Percentiles rank a stretch among this genome's conserved stretches.
These are phyloP conservation scores for Lordiphosa clarofinis DNA, from an alignment of 1,140 invertebrate genomes.

Conservation along the genomic window DNA sequence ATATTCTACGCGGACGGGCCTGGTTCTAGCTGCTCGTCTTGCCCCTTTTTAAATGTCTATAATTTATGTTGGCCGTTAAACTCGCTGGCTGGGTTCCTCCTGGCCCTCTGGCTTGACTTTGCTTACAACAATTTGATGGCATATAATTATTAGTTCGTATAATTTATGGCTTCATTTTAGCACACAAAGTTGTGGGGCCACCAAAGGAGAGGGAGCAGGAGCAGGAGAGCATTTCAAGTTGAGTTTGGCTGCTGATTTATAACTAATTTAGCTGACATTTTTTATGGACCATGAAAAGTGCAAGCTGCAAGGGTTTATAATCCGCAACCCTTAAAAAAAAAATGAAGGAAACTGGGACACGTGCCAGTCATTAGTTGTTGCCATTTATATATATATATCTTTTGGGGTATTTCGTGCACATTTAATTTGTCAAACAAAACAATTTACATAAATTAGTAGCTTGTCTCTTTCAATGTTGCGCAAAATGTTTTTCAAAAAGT, in stretches of 20 bases:
- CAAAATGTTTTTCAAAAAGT: constrained; percentile 12
- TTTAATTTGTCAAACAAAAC: constrained; percentile 17
- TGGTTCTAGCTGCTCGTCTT: constrained; percentile 2
- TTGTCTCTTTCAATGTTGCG: too few relatives aligned
- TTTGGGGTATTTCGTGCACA: constrained; percentile 5
- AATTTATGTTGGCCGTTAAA: constrained; percentile 70
- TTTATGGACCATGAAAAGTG: constrained; percentile 49
- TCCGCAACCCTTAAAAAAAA: too few relatives aligned
- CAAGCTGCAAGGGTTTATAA: constrained; percentile 24
- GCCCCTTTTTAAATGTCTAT: constrained; percentile 66
- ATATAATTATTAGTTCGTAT: constrained; percentile 77
- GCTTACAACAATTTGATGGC: constrained; percentile 74
- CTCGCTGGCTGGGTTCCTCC: constrained; percentile 49
- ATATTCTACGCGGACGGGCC: constrained; percentile 57
- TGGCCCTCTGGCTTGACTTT: constrained; percentile 16
- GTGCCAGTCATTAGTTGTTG: too few relatives aligned
- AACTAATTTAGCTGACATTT: constrained; percentile 64
- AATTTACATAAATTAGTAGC: constrained; percentile 17
- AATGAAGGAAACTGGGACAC: too few relatives aligned
- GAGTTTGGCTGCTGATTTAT: constrained; percentile 53
- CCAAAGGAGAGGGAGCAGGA: not conserved
- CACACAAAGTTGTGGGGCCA: constrained; percentile 52
- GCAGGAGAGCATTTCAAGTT: constrained; percentile 20
- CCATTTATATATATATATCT: too few relatives aligned
- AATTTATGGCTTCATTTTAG: constrained; percentile 72